phyloP scores from a whole-genome alignment of 1,140 invertebrate species.

The Orius laevigatus region DNA sequence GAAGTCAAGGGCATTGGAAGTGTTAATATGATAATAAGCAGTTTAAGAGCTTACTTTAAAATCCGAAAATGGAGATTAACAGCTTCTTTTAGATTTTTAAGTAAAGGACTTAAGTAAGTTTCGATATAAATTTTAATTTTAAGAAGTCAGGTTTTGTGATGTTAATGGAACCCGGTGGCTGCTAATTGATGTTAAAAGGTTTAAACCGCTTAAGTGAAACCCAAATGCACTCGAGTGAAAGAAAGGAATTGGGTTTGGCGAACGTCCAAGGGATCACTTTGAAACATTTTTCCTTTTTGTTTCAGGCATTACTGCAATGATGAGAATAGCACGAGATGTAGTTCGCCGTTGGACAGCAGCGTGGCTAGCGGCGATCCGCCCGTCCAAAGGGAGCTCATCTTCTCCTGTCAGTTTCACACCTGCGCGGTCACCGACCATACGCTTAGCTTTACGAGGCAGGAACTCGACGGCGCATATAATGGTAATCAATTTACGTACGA shows the following conservation, averaged over 20 bases:
- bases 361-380: constrained; percentile 7
- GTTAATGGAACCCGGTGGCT: no score
- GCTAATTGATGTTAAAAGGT: no score
- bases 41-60: no score
- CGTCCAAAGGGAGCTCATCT: constrained; percentile 39
- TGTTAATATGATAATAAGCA: no score
- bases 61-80: no score
- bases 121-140: no score
- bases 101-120: no score
- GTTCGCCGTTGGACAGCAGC: constrained; percentile 14
- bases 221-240: background rate
- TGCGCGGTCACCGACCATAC: constrained; percentile 72
- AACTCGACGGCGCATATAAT: constrained; percentile 67
- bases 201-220: no score
- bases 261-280: background rate
- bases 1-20: no score
- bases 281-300: constrained; percentile 2
- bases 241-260: background rate
- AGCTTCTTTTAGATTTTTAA: no score
- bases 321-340: constrained; percentile 18
- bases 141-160: no score
- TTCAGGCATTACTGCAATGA: constrained; percentile 18
- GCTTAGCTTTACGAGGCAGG: constrained; percentile 65
- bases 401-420: constrained; percentile 80
- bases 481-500: constrained; percentile 31